Evolutionary conservation across 2,113 vertebrate genomes (phyloP), one percentile per base, ranked within the genome.

Genomic region (Gymnocephalus cernua): DNA sequence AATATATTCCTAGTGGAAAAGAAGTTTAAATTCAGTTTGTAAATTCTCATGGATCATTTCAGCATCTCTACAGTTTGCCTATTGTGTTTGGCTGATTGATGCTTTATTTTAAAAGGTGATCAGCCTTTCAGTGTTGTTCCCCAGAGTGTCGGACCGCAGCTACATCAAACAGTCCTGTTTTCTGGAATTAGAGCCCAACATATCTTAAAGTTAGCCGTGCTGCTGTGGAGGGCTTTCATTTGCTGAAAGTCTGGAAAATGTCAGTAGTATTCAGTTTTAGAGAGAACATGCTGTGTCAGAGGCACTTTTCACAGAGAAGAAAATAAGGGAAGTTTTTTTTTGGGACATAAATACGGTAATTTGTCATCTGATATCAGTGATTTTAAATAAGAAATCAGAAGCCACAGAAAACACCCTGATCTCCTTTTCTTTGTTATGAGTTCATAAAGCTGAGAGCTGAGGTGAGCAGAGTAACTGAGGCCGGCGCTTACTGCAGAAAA

Each of bases 221-320:
- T 72, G n/a, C 23, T 29, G 56, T 21, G 47, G 29, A 18, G 29
- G 56, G 23, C 56, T 80, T 51, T 16, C 1, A 67, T 38, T 44
- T 29, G 18, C 38, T 16, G 32, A 38, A 82, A 51, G 51, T 6
- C 25, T 10, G 19, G 65, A 27, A 3, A 10, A 57, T 13, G 27
- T 87, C 86, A 89, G 86, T 80, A 89, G 88, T 86, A 71, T 59
- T 79, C 27, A 18, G 19, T 65, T 86, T 79, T 12, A 51, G 21
- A 65, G 68, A 54, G n/a, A 15, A n/a, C n/a, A 32, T 32, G 38
- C 47, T 47, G 74, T 48, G 73, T 64, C 44, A 27, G 45, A 76
- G n/a, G 57, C 51, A 13, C 2, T 35, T 68, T 74, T 6, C 21
- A 32, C 11, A n/a, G 63, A 23, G 12, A 77, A 53, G 4, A 7